These are phyloP conservation scores for Pelvicachromis taeniatus DNA, from an alignment of 2,113 vertebrate genomes.

Conservation along the genomic window DNA sequence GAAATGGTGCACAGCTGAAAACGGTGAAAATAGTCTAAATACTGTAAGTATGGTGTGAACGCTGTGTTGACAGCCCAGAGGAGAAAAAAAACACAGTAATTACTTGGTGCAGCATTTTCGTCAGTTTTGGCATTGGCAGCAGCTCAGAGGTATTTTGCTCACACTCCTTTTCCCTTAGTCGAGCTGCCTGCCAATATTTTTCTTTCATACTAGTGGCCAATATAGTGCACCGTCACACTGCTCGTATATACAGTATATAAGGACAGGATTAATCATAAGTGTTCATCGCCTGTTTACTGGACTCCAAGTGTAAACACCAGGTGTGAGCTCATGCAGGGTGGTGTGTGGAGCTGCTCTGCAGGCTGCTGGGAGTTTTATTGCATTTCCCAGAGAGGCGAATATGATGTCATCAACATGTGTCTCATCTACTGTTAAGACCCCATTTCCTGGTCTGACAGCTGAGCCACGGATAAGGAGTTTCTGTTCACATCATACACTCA, in stretches of 20 bases:
- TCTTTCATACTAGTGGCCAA: neutral
- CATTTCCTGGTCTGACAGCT: constrained; percentile 52
- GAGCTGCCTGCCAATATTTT: neutral
- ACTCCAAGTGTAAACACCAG: neutral
- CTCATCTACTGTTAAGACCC: constrained; percentile 39
- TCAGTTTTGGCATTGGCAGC: neutral
- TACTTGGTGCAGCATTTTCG: neutral
- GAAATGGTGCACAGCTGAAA: neutral
- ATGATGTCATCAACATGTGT: constrained; percentile 66
- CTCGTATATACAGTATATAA: neutral
- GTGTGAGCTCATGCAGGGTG: constrained; percentile 23
- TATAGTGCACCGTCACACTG: neutral
- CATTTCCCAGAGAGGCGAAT: constrained; percentile 41
- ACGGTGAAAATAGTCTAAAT: neutral
- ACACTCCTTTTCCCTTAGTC: neutral
- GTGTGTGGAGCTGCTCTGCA: neutral
- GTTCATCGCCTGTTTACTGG: neutral
- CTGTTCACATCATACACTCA: constrained; percentile 36
- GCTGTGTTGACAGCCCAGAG: neutral
- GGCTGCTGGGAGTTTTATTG: constrained; percentile 40
- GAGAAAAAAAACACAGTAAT: neutral
- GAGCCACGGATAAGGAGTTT: constrained; percentile 34
- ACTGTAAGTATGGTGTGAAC: neutral
- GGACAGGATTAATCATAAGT: neutral
- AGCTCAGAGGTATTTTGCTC: neutral